These are phyloP conservation scores for Xiphophorus birchmanni DNA, from an alignment of 2,797 vertebrate genomes.

Conservation along the genomic window DNA sequence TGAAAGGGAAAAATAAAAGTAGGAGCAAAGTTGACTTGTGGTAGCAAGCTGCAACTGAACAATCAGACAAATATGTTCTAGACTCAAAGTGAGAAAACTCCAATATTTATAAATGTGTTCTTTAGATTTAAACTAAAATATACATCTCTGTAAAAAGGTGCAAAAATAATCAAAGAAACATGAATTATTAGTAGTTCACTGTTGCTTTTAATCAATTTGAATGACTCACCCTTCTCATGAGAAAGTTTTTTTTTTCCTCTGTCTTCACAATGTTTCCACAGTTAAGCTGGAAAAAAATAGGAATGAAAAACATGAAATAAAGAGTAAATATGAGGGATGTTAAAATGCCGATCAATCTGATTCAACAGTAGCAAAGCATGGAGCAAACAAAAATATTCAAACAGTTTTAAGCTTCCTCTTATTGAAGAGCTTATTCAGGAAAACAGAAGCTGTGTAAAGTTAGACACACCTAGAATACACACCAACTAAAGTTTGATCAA, in stretches of 20 bases:
- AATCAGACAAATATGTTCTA: not conserved
- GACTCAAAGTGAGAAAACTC: not conserved
- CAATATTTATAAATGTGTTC: not conserved
- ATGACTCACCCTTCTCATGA: conserved; percentile 36
- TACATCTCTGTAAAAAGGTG: not conserved
- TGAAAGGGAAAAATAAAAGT: conserved; percentile 25
- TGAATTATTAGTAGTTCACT: not conserved
- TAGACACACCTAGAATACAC: conserved; percentile 61
- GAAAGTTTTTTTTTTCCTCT: not conserved
- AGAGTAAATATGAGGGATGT: conserved; percentile 5
- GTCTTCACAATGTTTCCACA: not conserved
- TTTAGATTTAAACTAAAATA: conserved; percentile 1
- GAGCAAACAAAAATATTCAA: not conserved
- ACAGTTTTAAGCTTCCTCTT: not conserved
- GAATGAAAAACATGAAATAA: conserved; percentile 14
- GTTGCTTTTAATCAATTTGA: not conserved
- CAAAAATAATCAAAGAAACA: not conserved
- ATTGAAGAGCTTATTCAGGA: not conserved
- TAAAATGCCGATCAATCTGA: not conserved
- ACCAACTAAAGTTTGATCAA: conserved; percentile 33
- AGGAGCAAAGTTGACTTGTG: not conserved
- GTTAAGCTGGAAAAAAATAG: conserved; percentile 14
- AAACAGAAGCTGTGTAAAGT: conserved; percentile 81
- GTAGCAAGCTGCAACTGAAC: not conserved
- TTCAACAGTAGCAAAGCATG: not conserved